A percentile compares a stretch with the other conserved stretches of the same genome.
phyloP scores from a whole-genome alignment of 2,113 vertebrate genomes.

The Oxyura jamaicensis region DNA sequence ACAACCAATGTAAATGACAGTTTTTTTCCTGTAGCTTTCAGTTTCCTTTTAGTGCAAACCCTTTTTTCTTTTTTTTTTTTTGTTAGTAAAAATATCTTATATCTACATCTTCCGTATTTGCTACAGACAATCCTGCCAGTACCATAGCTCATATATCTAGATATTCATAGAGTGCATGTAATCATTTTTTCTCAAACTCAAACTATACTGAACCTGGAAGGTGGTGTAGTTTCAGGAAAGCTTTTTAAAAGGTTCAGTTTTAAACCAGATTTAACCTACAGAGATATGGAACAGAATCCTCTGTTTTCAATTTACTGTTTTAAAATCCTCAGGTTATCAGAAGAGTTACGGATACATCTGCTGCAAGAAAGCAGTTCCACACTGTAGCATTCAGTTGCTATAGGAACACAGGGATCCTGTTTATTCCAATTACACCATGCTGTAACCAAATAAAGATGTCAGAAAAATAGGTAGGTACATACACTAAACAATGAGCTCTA shows the following conservation, averaged over 20 bases:
- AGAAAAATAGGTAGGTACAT: not conserved
- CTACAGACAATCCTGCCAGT: not conserved
- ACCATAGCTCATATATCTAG: not conserved
- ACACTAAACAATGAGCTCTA: not conserved
- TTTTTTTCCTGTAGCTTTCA: not conserved
- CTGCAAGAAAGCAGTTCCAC: not conserved
- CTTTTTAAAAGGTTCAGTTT: not conserved
- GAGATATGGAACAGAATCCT: not conserved
- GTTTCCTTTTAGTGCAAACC: too few relatives aligned
- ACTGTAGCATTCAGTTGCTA: slow-evolving; percentile 18
- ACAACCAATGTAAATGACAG: slow-evolving; percentile 39
- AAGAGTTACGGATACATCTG: not conserved
- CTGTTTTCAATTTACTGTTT: not conserved
- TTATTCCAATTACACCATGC: not conserved
- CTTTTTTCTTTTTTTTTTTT: slow-evolving; percentile 39
- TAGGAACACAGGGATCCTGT: slow-evolving; percentile 18
- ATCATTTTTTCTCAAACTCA: not conserved
- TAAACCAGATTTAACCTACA: not conserved
- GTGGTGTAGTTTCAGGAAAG: not conserved
- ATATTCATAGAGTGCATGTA: not conserved
- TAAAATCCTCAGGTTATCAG: not conserved
- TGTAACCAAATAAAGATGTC: not conserved
- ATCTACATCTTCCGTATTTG: not conserved
- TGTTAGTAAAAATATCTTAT: not conserved
- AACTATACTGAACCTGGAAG: not conserved